A percentile compares a stretch with the other conserved stretches of the same genome.
These are phyloP conservation scores for Iphiclides podalirius DNA, from an alignment of 2,888 invertebrate genomes.

Conservation along the genomic window DNA sequence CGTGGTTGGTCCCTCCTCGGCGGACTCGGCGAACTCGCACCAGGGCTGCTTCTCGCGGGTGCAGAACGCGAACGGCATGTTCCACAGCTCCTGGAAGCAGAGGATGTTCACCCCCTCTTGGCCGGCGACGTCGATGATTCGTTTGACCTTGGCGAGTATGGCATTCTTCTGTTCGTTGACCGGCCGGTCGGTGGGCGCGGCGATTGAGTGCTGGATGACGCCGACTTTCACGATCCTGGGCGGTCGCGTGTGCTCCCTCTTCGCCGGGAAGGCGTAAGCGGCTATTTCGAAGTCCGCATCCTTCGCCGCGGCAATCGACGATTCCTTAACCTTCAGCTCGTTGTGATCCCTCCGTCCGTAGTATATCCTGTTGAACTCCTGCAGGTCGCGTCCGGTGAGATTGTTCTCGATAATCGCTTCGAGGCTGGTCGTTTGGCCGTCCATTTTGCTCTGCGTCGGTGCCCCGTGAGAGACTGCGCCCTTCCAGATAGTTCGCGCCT, in stretches of 20 bases:
- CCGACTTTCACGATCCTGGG: constrained; percentile 91
- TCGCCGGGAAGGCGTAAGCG: constrained; percentile 69
- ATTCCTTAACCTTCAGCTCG: constrained; percentile 62
- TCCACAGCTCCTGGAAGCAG: constrained; percentile 98
- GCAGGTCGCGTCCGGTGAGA: constrained; percentile 62
- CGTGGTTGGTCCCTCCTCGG: constrained; percentile 93
- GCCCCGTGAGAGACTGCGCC: constrained; percentile 39
- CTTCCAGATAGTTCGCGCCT: constrained; percentile 34
- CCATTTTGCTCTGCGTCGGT: constrained; percentile 47
- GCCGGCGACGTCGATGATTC: constrained; percentile 91
- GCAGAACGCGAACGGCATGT: constrained; percentile 99
- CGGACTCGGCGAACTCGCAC: constrained; percentile 98
- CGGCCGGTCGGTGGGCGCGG: constrained; percentile 87
- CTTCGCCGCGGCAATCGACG: constrained; percentile 77
- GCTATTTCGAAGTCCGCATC: constrained; percentile 77
- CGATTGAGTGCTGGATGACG: constrained; percentile 93
- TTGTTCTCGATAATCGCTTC: constrained; percentile 67
- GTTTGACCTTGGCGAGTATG: constrained; percentile 87
- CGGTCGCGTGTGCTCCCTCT: constrained; percentile 77
- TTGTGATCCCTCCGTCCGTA: constrained; percentile 62
- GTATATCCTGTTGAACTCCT: constrained; percentile 71
- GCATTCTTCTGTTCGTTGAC: constrained; percentile 89
- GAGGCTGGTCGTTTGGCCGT: constrained; percentile 67
- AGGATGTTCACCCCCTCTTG: constrained; percentile 92
- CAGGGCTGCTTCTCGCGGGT: constrained; percentile 98